A percentile compares a stretch with the other conserved stretches of the same genome.
These are phyloP conservation scores for Benthosema pterotum DNA, from an alignment of 2,797 vertebrate species.

Conservation along the genomic window DNA sequence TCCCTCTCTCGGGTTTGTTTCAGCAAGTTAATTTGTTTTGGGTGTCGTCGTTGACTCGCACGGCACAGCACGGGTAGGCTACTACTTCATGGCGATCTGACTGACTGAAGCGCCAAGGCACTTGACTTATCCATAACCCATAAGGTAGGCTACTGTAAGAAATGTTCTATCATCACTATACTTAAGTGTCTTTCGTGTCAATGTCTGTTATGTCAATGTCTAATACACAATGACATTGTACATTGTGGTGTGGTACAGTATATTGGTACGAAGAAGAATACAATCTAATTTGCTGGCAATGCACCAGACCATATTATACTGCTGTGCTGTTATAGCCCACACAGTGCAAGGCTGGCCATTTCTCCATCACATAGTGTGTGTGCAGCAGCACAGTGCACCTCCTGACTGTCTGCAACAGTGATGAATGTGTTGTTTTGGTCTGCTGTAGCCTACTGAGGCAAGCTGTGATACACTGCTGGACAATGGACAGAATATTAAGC, in stretches of 20 bases:
- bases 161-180: constrained; percentile 3
- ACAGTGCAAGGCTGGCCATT: no score
- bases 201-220: neutral
- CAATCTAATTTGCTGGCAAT: constrained; percentile 29
- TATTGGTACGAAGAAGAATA: no score
- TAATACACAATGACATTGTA: neutral
- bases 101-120: constrained; percentile 57
- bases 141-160: constrained; percentile 19
- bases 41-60: constrained; percentile 24
- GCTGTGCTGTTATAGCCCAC: no score
- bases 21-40: constrained; percentile 45
- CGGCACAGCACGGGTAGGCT: constrained; percentile 20
- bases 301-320: neutral
- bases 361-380: no score
- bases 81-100: constrained; percentile 56
- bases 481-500: no score
- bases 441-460: no score
- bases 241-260: no score
- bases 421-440: no score
- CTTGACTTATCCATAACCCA: constrained; percentile 20
- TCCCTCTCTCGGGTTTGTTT: constrained; percentile 7
- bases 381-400: no score
- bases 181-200: neutral
- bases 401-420: no score
- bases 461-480: no score